These are phyloP conservation scores for Cordylochernes scorpioides DNA, from an alignment of 2,888 invertebrate species.

Conservation along the genomic window DNA sequence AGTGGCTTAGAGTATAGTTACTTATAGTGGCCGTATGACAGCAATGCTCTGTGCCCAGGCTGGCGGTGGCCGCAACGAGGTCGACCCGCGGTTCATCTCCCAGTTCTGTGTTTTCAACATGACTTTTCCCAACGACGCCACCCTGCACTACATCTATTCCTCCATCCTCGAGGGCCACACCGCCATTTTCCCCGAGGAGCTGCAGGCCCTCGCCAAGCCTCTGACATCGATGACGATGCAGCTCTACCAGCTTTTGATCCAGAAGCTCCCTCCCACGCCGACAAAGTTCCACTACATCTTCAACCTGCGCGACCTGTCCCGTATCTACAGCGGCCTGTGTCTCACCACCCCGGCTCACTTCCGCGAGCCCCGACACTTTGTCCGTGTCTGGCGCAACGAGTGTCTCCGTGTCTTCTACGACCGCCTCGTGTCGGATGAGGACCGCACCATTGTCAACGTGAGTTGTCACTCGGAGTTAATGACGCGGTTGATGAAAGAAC, in stretches of 20 bases:
- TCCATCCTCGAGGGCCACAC: slow-evolving; percentile 57
- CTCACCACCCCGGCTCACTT: slow-evolving; percentile 44
- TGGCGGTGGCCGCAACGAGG: slow-evolving; percentile 64
- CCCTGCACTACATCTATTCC: slow-evolving; percentile 49
- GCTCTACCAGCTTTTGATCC: slow-evolving; percentile 49
- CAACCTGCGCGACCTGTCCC: slow-evolving; percentile 64
- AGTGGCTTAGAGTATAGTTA: too few relatives aligned
- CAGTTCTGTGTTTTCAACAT: slow-evolving; percentile 68
- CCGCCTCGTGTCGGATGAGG: slow-evolving; percentile 39
- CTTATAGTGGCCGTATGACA: too few relatives aligned
- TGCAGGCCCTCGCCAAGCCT: slow-evolving; percentile 34
- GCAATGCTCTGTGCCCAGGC: slow-evolving; percentile 29
- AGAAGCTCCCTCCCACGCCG: slow-evolving; percentile 62
- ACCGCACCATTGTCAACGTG: slow-evolving; percentile 21
- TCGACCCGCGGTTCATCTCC: slow-evolving; percentile 68
- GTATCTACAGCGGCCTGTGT: slow-evolving; percentile 52
- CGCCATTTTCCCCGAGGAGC: slow-evolving; percentile 35
- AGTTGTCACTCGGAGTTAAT: neutral
- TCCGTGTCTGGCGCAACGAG: slow-evolving; percentile 74
- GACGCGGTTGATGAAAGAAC: too few relatives aligned
- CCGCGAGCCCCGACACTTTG: slow-evolving; percentile 36
- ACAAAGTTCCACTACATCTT: slow-evolving; percentile 83
- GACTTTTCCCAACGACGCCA: slow-evolving; percentile 47
- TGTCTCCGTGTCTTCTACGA: slow-evolving; percentile 62
- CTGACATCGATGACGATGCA: slow-evolving; percentile 51